Conservation (phyloP, 2,888 invertebrate genomes). For the Leistus spinibarbis region DNA sequence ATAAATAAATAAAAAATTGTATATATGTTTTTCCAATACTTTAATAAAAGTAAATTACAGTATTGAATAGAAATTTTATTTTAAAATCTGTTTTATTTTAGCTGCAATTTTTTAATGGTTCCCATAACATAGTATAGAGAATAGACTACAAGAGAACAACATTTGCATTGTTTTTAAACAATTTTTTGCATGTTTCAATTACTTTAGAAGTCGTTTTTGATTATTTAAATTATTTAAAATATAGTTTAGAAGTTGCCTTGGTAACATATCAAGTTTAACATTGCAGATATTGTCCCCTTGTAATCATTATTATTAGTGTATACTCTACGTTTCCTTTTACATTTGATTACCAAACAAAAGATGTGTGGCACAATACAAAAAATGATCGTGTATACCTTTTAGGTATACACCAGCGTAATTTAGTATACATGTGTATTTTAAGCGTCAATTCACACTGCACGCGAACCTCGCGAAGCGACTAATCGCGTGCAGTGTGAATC, state of each 20-base stretch:
- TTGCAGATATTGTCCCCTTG: neutral
- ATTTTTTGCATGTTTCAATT: no score
- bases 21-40: neutral
- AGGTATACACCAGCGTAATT: constrained; percentile 34
- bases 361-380: constrained; percentile 39
- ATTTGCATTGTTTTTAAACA: constrained; percentile 26
- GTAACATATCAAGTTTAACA: neutral
- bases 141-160: constrained; percentile 20
- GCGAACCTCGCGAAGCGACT: no score
- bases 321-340: neutral
- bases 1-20: neutral
- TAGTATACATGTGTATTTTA: constrained; percentile 39
- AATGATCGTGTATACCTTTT: constrained; percentile 34
- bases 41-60: constrained; percentile 1
- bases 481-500: neutral
- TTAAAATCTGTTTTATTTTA: constrained; percentile 30
- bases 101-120: constrained; percentile 26
- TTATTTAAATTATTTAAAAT: neutral
- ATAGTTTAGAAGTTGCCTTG: no score
- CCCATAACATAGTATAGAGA: constrained; percentile 34
- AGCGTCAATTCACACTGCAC: neutral
- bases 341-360: constrained; percentile 34
- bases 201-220: neutral
- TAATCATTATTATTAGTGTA: neutral
- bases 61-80: constrained; percentile 8